These are phyloP conservation scores for Dipodomys ordii DNA, from an alignment of 2,113 vertebrate genomes.

Conservation along the genomic window DNA sequence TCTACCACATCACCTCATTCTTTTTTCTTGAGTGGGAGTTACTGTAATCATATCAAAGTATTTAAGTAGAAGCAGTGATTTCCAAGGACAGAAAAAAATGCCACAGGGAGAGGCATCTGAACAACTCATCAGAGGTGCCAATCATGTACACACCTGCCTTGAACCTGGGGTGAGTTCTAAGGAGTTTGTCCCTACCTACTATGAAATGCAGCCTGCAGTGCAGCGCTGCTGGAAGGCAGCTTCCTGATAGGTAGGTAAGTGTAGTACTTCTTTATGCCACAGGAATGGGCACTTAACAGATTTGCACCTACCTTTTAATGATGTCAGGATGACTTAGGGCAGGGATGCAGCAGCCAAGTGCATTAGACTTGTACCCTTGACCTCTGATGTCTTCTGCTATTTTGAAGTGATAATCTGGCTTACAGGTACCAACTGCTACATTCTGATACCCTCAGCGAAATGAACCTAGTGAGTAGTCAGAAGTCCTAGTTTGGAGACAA, in stretches of 20 bases:
- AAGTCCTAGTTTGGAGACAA: constrained; percentile 54
- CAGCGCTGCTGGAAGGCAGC: background rate
- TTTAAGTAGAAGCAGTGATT: constrained; percentile 36
- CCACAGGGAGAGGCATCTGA: background rate
- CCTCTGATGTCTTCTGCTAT: constrained; percentile 13
- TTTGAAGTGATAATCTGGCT: constrained; percentile 47
- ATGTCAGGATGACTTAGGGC: background rate
- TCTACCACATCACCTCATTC: background rate
- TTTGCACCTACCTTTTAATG: constrained; percentile 37
- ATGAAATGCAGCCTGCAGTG: constrained; percentile 10
- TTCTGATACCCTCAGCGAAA: background rate
- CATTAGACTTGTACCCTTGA: background rate
- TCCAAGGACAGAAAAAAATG: constrained; percentile 7
- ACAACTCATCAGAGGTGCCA: background rate
- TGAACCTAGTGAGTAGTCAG: background rate
- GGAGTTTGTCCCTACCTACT: background rate
- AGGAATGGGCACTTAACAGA: background rate
- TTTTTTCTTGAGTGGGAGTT: background rate
- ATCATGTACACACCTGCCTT: background rate
- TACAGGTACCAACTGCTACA: background rate
- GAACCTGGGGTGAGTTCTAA: constrained; percentile 7
- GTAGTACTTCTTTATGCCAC: constrained; percentile 13
- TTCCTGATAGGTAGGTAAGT: background rate
- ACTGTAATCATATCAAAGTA: constrained; percentile 32
- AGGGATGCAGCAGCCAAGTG: background rate